These are phyloP conservation scores for Lerista edwardsae DNA, from an alignment of 2,797 vertebrate species.

Conservation along the genomic window DNA sequence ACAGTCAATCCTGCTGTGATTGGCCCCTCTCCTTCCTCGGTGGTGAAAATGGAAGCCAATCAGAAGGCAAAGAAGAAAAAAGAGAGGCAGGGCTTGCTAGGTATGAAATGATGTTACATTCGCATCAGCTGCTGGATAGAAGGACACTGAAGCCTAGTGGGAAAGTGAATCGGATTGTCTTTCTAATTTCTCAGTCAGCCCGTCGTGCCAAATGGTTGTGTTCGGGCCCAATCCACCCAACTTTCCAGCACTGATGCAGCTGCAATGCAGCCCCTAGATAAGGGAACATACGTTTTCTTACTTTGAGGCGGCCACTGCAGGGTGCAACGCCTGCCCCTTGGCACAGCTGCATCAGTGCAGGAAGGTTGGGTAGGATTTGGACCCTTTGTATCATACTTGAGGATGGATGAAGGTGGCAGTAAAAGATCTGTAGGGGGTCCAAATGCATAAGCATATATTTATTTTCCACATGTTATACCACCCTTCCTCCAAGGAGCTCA, in stretches of 20 bases:
- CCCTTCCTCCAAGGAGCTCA: too few relatives aligned
- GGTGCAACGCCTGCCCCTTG: too few relatives aligned
- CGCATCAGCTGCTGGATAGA: neutral
- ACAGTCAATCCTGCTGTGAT: conserved; percentile 73
- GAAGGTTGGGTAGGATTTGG: too few relatives aligned
- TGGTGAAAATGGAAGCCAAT: conserved; percentile 97
- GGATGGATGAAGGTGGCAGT: neutral
- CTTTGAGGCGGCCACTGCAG: too few relatives aligned
- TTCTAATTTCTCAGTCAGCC: neutral
- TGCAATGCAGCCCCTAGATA: too few relatives aligned
- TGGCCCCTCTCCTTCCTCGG: conserved; percentile 90
- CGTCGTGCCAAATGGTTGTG: neutral
- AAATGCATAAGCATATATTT: neutral
- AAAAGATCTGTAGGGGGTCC: neutral
- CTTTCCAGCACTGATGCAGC: too few relatives aligned
- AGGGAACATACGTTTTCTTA: too few relatives aligned
- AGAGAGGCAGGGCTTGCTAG: conserved; percentile 91
- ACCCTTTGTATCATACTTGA: neutral
- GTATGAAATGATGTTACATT: conserved; percentile 67
- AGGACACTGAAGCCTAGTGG: neutral
- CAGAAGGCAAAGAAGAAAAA: conserved; percentile 97
- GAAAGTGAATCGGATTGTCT: neutral
- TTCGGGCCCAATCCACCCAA: neutral
- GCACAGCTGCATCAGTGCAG: too few relatives aligned
- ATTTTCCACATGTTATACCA: too few relatives aligned